Conservation (phyloP, 2,888 invertebrate genomes). For the Drosophila nr. medialis region DNA sequence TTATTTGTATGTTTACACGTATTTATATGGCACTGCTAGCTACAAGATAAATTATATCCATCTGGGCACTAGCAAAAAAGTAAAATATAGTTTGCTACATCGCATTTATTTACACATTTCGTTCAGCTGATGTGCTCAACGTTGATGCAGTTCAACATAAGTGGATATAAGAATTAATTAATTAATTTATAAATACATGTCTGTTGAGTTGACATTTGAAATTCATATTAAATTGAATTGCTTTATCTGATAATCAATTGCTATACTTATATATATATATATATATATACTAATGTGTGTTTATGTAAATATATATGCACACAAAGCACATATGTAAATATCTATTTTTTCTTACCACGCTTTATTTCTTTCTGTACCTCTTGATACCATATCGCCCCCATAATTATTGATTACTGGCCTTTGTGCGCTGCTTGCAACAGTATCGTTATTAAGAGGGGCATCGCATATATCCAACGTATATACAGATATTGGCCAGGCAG, state of each 20-base stretch:
- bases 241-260: background rate
- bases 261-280: background rate
- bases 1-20: background rate
- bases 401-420: conserved; percentile 56
- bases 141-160: background rate
- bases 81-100: background rate
- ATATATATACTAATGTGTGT: background rate
- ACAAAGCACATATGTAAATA: background rate
- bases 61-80: background rate
- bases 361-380: background rate
- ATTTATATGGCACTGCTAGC: conserved; percentile 17
- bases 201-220: background rate
- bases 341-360: conserved; percentile 9
- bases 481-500: background rate
- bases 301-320: conserved; percentile 1
- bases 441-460: conserved; percentile 41
- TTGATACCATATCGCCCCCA: conserved; percentile 29
- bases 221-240: background rate
- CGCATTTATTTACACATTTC: background rate
- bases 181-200: background rate
- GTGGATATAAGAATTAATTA: background rate
- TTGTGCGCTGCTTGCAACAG: conserved; percentile 35
- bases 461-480: conserved; percentile 17
- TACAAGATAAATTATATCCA: conserved; percentile 32
- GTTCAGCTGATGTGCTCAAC: background rate